Evolutionary conservation across 2,113 vertebrate genomes (phyloP), one percentile per base, ranked within the genome.

Genomic region (Chunga burmeisteri): DNA sequence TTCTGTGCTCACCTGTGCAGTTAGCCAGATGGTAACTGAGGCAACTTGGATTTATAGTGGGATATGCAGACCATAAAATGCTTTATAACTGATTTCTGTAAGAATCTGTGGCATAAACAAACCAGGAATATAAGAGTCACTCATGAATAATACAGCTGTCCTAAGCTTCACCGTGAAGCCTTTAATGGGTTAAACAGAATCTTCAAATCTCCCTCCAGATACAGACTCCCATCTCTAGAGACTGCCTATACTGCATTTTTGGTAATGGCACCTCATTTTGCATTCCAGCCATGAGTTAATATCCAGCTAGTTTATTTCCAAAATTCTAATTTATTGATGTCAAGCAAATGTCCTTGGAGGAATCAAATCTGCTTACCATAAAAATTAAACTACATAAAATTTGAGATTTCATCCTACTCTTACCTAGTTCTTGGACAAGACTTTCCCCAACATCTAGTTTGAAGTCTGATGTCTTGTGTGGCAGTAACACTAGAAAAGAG

Each of bases 21-120:
- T 83, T 96, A 94, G 65, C 58, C 78, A 91, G 86, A 94, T 86
- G 84, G 95, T 93, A 96, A 80, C 91, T 95, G 91, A 94, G 95
- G 89, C 88, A 97, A 93, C 73, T 53, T 93, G 78, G 84, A 91
- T 91, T 95, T 94, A 91, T n/a, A 88, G 36, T 0, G 1, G 34
- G 17, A 81, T 88, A 29, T 71, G 55, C 47, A 92, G 71, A 86
- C 50, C 63, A 26, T 89, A 58, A 89, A 90, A 63, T 62, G 14
- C 77, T 91, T 90, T 88, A 53, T 80, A 93, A 89, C 36, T 85
- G 49, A 85, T 91, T 91, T 94, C 67, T 52, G 12, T 70, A 63
- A 73, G 50, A 82, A 83, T 70, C 36, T 66, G 49, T 65, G 50
- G 56, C 18, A 63, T 53, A 96, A 94, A 80, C 56, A 91, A 94